Conservation (phyloP, 30 jellyfish, hydroid and myxozoan genomes). For the Chironex yamaguchii region DNA sequence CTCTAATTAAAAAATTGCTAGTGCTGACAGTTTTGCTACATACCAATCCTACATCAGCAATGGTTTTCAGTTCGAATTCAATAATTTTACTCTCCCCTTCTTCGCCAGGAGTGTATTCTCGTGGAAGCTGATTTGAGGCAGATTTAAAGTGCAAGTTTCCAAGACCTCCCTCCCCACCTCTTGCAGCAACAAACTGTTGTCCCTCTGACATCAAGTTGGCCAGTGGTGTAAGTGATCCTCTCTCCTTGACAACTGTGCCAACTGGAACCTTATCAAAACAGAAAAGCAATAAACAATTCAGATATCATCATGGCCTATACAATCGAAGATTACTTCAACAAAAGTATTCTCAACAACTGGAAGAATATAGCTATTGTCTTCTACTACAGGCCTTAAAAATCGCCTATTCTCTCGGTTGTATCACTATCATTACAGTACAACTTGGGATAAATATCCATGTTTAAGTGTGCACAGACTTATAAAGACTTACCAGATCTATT, state of each 20-base stretch:
- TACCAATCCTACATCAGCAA: constrained; percentile 99
- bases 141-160: constrained; percentile 90
- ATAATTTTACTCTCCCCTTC: constrained; percentile 66
- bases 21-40: not conserved
- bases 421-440: too few relatives aligned
- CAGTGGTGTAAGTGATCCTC: constrained; percentile 7
- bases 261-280: constrained; percentile 80
- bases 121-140: constrained; percentile 81
- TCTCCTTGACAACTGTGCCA: constrained; percentile 78
- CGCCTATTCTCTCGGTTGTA: too few relatives aligned
- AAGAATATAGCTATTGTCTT: too few relatives aligned
- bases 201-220: constrained; percentile 68
- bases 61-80: constrained; percentile 88
- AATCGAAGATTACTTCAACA: too few relatives aligned
- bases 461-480: too few relatives aligned
- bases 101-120: constrained; percentile 85
- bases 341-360: too few relatives aligned
- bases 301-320: too few relatives aligned
- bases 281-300: not conserved
- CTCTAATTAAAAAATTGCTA: too few relatives aligned
- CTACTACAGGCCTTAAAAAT: too few relatives aligned
- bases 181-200: constrained; percentile 41
- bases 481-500: too few relatives aligned
- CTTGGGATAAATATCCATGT: too few relatives aligned
- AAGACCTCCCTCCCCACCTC: constrained; percentile 92